Base-by-base conservation (phyloP, 2,888 invertebrate genomes). In the Omphaloscelis lunosa region DNA sequence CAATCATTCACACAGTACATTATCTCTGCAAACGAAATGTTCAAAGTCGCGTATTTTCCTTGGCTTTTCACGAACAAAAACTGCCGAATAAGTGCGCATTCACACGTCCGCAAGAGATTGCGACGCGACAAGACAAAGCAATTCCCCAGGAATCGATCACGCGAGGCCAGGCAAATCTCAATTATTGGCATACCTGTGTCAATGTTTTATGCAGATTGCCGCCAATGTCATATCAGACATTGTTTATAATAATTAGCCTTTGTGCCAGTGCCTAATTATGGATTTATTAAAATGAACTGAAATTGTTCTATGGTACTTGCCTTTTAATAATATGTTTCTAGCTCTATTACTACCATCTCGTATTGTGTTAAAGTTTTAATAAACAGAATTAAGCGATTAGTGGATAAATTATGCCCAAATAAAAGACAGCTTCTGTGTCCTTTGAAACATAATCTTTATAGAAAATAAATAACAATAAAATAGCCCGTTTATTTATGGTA, bases 61-160 rank as follows among this genome's bases (percentile, higher is more conserved):
- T 81, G 87, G 77, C 86, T 89, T 90, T 90, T 88, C 88, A 86
- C 86, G 77, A 77, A 88, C 84, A 92, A 92, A 92, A 92, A 91
- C 81, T 84, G 78, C 83, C 83, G 65, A 86, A 89, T 88, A 89
- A 86, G 86, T 88, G 84, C 85, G 90, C 90, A 92, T 92, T 91
- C 90, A 89, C 87, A 91, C 86, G 89, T 89, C 87, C 89, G 85
- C 86, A 87, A 83, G 72, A 88, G 83, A 86, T 89, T 86, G 87
- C 85, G 82, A 80, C 59, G 82, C 83, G 75, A 87, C 82, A 90
- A 88, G 89, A 94, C 93, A 93, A 94, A 93, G 93, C 89, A 88
- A 91, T 92, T 92, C 91, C 91, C 90, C 91, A 93, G 91, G 94
- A 93, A 93, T 92, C 91, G 90, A 94, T 93, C 94, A 94, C 94